Evolutionary conservation across 2,888 invertebrate species (phyloP).

Genomic region (Eupithecia centaureata): DNA sequence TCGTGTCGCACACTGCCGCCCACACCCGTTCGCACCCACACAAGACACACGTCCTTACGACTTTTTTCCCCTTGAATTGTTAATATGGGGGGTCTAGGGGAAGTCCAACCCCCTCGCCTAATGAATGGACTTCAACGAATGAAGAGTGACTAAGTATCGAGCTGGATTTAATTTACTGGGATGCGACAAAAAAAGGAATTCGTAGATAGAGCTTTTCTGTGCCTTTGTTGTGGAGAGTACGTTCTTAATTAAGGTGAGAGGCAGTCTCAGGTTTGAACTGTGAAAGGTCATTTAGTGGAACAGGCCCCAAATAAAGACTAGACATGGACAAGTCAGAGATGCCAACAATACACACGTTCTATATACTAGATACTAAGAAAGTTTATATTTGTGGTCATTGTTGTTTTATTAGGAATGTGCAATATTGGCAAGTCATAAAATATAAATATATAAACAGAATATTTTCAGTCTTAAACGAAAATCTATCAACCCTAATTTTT

Average conservation of each 20-base stretch:
- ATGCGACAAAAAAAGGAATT: slow-evolving; percentile 36
- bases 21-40: slow-evolving; percentile 19
- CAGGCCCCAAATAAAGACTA: not conserved
- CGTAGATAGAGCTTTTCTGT: slow-evolving; percentile 21
- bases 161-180: slow-evolving; percentile 44
- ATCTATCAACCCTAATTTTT: not conserved
- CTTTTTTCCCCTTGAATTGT: slow-evolving; percentile 62
- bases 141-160: slow-evolving; percentile 50
- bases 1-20: not conserved
- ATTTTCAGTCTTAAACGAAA: not conserved
- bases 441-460: not conserved
- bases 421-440: no score
- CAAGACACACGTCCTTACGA: slow-evolving; percentile 50
- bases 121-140: slow-evolving; percentile 62
- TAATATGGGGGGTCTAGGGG: slow-evolving; percentile 54
- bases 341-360: no score
- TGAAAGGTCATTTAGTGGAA: not conserved
- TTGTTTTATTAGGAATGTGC: no score
- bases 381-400: no score
- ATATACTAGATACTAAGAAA: no score
- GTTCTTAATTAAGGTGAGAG: not conserved
- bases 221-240: slow-evolving; percentile 14
- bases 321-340: not conserved
- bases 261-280: not conserved
- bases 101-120: slow-evolving; percentile 50